These are phyloP conservation scores for Recurvirostra avosetta DNA, from an alignment of 2,113 vertebrate species.

Conservation along the genomic window DNA sequence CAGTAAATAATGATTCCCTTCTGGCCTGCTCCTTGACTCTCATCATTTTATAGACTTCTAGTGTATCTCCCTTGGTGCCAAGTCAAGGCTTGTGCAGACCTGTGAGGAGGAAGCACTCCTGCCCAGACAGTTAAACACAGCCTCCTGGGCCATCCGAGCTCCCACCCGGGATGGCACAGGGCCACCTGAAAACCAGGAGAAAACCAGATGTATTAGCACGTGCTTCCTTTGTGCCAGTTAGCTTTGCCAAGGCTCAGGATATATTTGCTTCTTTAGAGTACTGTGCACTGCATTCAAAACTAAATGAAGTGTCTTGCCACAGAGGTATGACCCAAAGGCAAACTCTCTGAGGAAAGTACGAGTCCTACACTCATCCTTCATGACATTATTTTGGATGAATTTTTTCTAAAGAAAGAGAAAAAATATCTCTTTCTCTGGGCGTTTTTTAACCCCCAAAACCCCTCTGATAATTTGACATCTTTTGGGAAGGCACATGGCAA, in stretches of 20 bases:
- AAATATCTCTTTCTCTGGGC: neutral
- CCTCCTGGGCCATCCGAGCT: fast-evolving
- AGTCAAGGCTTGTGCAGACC: neutral
- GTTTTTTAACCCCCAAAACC: neutral
- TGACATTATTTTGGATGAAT: neutral
- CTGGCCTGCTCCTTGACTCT: neutral
- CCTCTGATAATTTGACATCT: neutral
- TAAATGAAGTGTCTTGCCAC: neutral
- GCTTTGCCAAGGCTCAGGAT: neutral
- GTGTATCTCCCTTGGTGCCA: neutral
- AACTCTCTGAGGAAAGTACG: neutral
- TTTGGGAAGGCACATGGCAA: neutral
- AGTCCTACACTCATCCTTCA: neutral
- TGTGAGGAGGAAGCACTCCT: neutral
- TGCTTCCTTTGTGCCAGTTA: neutral
- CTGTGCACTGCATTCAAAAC: neutral
- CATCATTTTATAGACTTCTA: neutral
- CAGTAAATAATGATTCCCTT: neutral
- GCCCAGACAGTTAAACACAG: neutral
- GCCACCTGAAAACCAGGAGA: neutral
- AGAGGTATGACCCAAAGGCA: neutral
- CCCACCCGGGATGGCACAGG: neutral
- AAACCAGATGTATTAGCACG: neutral
- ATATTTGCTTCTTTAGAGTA: neutral
- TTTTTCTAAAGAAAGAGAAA: neutral